Base-by-base conservation (phyloP, 2,888 invertebrate species). In the Temnothorax unifasciatus region DNA sequence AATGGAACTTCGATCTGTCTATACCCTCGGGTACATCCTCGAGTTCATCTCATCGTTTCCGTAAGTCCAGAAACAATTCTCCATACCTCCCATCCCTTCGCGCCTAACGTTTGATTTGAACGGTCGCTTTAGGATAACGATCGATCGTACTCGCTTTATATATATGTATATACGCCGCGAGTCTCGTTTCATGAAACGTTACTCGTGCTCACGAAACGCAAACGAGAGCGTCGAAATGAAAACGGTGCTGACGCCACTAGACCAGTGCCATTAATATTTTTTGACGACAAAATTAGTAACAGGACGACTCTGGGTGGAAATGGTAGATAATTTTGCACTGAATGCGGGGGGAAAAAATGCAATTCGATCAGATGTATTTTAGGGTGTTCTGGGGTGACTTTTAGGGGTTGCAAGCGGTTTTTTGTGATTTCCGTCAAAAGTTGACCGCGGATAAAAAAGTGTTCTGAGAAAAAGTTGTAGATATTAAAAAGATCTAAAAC, bases 41-140 rank as follows among this genome's bases (percentile, higher is more conserved):
- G 47, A 63, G 34, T 21, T 63, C 34, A 15, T 34, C n/a, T 8
- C 34, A n/a, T 21, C 9, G 47, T 47, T 47, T 47, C 61, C 21
- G 4, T 15, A 63, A 63, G 21, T 63, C 47, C 15, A 21, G 61
- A 75, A 75, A 75, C 21, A 34, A 47, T 74, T 59, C 75, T 34
- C 34, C 21, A 13, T n/a, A n/a, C 25, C 29, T 18, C 47, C 9
- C 18, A 47, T 15, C n/a, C 9, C 34, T 34, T 15, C 61, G 34
- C 61, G 59, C 9, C 34, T 57, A 57, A 41, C 73, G 25, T 73
- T 73, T 73, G 73, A 73, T 73, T 73, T 73, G 21, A 73, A 71
- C 71, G 25, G 54, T 57, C 57, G 41, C 73, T 73, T 73, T 41
- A n/a, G n/a, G 54, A 75, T 54, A 76, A 61, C 25, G 63, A 50